These are phyloP conservation scores for Rhopalosiphum nymphaeae DNA, from an alignment of 2,888 invertebrate species.

Conservation along the genomic window DNA sequence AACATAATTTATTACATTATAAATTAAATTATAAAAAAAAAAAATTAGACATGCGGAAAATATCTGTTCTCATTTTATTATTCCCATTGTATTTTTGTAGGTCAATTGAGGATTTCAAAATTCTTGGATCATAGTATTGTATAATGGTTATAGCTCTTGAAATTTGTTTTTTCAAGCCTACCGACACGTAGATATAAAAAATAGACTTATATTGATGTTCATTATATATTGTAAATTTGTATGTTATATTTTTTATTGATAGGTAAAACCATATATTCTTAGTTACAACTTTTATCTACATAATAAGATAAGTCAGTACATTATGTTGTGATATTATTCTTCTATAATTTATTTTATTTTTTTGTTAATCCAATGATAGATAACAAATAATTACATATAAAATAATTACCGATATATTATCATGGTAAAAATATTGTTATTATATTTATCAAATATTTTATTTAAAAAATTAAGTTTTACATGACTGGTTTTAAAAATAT, in stretches of 20 bases:
- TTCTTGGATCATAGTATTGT: not conserved
- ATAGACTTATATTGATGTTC: not conserved
- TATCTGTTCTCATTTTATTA: not conserved
- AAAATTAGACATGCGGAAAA: not conserved
- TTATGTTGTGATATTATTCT: not conserved
- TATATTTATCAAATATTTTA: not conserved
- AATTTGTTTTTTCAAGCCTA: not conserved
- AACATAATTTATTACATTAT: not conserved
- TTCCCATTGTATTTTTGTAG: not conserved
- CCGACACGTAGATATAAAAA: not conserved
- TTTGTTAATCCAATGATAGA: not conserved
- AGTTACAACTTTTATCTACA: not conserved
- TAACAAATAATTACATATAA: not conserved
- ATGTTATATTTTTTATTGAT: not conserved
- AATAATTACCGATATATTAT: not conserved
- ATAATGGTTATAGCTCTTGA: not conserved
- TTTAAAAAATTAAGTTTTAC: not conserved
- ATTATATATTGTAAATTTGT: not conserved
- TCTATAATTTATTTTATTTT: not conserved
- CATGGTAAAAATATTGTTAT: not conserved
- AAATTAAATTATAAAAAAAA: not conserved
- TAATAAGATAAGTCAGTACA: not conserved
- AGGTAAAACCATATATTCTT: not conserved
- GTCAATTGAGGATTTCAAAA: not conserved
- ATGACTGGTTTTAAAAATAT: not conserved